Evolutionary conservation across 2,113 vertebrate species (phyloP).

Genomic region (Butorides virescens): DNA sequence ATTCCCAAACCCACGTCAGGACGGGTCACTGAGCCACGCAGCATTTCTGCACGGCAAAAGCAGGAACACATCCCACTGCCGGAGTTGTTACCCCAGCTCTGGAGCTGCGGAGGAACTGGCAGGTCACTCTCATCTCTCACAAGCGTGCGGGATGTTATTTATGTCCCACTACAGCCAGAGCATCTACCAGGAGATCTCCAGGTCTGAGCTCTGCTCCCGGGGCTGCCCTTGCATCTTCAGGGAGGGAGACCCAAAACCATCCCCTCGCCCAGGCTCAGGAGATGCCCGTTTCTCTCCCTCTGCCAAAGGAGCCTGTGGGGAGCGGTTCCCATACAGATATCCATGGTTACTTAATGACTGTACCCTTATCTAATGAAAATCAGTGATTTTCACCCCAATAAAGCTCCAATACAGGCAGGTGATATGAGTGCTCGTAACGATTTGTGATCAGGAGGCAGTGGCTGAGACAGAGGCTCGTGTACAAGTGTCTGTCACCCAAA

Average conservation of each 20-base stretch:
- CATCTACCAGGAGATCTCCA: background rate
- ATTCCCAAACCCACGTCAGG: fast-evolving
- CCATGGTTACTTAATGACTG: fast-evolving
- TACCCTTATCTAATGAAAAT: background rate
- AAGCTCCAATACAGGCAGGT: background rate
- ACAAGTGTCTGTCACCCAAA: background rate
- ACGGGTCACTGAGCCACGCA: background rate
- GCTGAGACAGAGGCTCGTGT: background rate
- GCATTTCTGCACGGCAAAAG: background rate
- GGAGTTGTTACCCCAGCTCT: background rate
- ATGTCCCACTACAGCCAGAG: background rate
- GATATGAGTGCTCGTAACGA: fast-evolving
- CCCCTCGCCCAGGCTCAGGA: background rate
- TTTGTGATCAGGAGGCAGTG: background rate
- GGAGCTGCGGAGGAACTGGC: background rate
- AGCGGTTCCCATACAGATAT: background rate
- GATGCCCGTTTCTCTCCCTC: background rate
- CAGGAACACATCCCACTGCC: background rate
- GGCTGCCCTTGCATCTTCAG: fast-evolving
- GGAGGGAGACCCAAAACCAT: background rate
- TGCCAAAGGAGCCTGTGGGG: background rate
- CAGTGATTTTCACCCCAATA: background rate
- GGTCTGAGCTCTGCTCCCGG: background rate
- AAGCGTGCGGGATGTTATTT: fast-evolving
- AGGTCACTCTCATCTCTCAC: background rate